These are phyloP conservation scores for Delphinus delphis DNA, from an alignment of 2,113 vertebrate genomes.

Conservation along the genomic window DNA sequence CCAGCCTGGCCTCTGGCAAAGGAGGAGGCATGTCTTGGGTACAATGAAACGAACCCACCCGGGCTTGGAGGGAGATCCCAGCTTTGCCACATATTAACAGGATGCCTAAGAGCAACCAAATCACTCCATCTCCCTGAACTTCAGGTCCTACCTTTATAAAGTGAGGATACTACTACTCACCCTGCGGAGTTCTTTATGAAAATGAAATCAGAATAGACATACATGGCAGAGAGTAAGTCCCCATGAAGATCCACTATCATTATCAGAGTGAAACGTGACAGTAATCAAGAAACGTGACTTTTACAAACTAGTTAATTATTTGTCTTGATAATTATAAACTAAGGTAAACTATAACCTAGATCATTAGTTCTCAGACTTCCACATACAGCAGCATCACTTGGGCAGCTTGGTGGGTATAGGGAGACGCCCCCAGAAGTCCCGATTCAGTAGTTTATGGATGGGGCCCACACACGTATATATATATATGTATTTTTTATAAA, in stretches of 20 bases:
- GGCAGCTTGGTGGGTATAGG: background rate
- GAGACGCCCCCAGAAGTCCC: background rate
- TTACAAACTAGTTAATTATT: background rate
- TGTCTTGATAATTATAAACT: background rate
- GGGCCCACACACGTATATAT: background rate
- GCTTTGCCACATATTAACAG: background rate
- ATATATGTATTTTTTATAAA: background rate
- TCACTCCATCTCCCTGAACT: background rate
- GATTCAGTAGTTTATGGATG: background rate
- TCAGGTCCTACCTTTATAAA: background rate
- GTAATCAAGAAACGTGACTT: background rate
- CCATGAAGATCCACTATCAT: background rate
- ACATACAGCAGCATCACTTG: background rate
- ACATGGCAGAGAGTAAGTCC: background rate
- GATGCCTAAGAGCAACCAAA: background rate
- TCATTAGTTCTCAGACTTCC: background rate
- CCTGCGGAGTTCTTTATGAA: background rate
- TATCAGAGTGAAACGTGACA: background rate
- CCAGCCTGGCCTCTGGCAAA: background rate
- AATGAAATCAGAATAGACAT: background rate
- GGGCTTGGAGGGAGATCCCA: background rate
- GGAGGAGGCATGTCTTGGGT: background rate
- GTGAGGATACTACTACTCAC: background rate
- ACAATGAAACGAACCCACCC: accelerated
- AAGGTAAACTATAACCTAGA: background rate